phyloP scores from a whole-genome alignment of 2,888 invertebrate species.

The Erebia epiphron region DNA sequence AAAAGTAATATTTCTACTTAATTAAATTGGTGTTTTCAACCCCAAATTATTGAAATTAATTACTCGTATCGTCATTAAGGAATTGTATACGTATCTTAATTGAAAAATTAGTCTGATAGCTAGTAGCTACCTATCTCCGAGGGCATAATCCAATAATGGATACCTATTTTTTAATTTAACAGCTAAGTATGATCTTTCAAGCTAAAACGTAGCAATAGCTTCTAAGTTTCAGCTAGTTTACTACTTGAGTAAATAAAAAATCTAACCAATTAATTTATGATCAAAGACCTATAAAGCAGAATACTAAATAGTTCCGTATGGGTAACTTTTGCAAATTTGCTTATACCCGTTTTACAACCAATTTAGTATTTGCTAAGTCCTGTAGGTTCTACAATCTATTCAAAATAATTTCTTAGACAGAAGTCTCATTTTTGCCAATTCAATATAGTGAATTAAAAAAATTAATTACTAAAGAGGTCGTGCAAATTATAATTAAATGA shows the following conservation, averaged over 20 bases:
- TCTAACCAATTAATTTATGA: no score
- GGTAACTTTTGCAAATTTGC: no score
- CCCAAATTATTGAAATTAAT: constrained; percentile 21
- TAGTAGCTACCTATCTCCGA: not conserved
- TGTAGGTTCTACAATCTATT: no score
- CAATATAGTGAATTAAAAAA: constrained; percentile 1
- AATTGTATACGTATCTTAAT: constrained; percentile 20
- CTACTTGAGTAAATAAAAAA: no score
- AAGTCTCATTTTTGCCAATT: constrained; percentile 35
- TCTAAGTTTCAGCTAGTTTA: no score
- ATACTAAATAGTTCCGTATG: no score
- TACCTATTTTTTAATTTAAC: not conserved
- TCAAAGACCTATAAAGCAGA: no score
- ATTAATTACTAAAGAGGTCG: constrained; percentile 52
- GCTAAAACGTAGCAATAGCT: not conserved
- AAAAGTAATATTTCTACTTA: constrained; percentile 43
- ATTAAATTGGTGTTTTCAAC: constrained; percentile 31
- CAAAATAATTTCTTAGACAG: not conserved
- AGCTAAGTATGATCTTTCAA: not conserved
- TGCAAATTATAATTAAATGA: constrained; percentile 73
- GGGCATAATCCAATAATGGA: constrained; percentile 26
- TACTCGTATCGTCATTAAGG: constrained; percentile 29
- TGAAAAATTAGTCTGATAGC: constrained; percentile 14
- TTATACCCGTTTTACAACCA: no score
- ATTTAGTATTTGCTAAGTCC: no score